Evolutionary conservation across 2,888 invertebrate genomes (phyloP).

Genomic region (Tupiocoris notatus): DNA sequence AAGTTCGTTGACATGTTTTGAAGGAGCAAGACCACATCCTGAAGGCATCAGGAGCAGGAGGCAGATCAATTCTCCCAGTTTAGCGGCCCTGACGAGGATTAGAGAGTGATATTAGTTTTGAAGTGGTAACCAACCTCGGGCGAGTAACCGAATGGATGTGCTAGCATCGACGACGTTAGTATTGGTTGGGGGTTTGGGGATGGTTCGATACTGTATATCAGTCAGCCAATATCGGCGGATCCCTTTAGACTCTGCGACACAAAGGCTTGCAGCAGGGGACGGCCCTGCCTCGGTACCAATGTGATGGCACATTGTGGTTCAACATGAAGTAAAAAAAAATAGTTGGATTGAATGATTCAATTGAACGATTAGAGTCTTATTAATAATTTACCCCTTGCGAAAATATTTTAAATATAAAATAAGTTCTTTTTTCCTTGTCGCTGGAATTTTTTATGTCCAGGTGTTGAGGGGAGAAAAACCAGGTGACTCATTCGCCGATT

Average conservation of each 20-base stretch:
- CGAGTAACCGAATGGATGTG: neutral
- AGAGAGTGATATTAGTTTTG: neutral
- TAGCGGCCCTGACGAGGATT: neutral
- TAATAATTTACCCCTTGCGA: too few species aligned
- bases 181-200: neutral
- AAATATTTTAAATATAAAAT: too few species aligned
- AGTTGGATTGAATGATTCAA: too few species aligned
- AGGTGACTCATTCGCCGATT: too few species aligned
- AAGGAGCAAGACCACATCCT: slow-evolving; percentile 9
- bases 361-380: too few species aligned
- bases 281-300: too few species aligned
- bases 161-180: neutral
- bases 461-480: too few species aligned
- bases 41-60: neutral
- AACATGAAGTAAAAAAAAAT: too few species aligned
- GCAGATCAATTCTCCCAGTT: neutral
- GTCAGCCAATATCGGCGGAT: neutral
- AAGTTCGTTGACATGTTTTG: slow-evolving; percentile 38
- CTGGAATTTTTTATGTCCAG: too few species aligned
- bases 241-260: too few species aligned
- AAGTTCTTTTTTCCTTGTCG: too few species aligned
- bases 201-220: neutral
- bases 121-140: neutral
- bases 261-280: too few species aligned
- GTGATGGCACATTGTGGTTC: neutral